These are phyloP conservation scores for Carlito syrichta DNA, from an alignment of 2,113 vertebrate genomes.

Conservation along the genomic window DNA sequence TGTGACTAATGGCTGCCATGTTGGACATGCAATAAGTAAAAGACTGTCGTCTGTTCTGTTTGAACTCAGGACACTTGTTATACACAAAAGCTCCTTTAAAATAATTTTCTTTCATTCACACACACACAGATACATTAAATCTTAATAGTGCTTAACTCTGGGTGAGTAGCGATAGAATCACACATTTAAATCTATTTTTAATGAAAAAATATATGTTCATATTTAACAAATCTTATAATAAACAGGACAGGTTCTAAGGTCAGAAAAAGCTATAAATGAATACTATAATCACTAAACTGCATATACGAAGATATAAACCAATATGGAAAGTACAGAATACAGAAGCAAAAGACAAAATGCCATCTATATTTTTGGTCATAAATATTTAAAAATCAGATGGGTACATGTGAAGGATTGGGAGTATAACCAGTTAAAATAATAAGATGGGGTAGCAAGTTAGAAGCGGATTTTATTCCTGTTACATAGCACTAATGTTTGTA, in stretches of 20 bases:
- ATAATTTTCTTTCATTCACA: not conserved
- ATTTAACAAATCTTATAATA: not conserved
- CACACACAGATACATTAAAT: not conserved
- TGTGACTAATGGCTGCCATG: not conserved
- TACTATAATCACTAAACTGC: not conserved
- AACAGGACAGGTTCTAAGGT: not conserved
- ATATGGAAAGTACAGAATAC: not conserved
- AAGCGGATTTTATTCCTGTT: constrained; percentile 2
- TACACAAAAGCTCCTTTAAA: not conserved
- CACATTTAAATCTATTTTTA: constrained; percentile 11
- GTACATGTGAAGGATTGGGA: not conserved
- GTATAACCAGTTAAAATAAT: not conserved
- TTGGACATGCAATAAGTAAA: not conserved
- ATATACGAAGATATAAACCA: not conserved
- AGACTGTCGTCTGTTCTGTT: not conserved
- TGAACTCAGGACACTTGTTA: not conserved
- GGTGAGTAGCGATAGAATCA: not conserved
- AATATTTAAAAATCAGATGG: constrained; percentile 8
- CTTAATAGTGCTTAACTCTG: not conserved
- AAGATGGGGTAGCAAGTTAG: not conserved
- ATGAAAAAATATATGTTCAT: not conserved
- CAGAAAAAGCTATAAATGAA: constrained; percentile 12
- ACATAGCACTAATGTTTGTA: not conserved
- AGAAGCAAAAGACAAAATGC: not conserved
- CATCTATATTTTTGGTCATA: not conserved